Conservation (phyloP, 2,888 invertebrate genomes). For the Andrena chrysosceles region DNA sequence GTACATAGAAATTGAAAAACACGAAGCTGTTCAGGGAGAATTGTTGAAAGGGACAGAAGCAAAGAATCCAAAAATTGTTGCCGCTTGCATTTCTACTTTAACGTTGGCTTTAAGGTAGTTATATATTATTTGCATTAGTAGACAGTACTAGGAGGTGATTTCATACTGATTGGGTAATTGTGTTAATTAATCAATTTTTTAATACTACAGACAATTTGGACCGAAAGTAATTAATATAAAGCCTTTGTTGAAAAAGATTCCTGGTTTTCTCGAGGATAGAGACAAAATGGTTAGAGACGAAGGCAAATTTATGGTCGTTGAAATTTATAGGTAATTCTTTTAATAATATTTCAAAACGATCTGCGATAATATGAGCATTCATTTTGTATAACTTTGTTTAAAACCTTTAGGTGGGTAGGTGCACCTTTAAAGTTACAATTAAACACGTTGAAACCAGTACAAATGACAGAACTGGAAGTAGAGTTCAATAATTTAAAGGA, state of each 20-base stretch:
- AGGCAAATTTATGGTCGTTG: slow-evolving; percentile 95
- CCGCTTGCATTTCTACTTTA: slow-evolving; percentile 92
- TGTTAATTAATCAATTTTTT: not conserved
- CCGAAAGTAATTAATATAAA: slow-evolving; percentile 96
- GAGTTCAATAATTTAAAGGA: slow-evolving; percentile 92
- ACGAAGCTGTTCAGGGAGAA: slow-evolving; percentile 95
- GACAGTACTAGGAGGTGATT: not conserved
- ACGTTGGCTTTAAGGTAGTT: slow-evolving; percentile 89
- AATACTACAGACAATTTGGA: slow-evolving; percentile 91
- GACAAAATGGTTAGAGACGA: slow-evolving; percentile 97
- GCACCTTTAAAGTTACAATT: slow-evolving; percentile 94
- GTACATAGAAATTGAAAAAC: slow-evolving; percentile 98
- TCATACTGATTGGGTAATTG: not conserved
- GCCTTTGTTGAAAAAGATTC: slow-evolving; percentile 94
- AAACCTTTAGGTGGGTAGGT: slow-evolving; percentile 91
- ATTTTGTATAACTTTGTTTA: not conserved
- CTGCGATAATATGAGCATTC: not conserved
- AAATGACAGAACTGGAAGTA: slow-evolving; percentile 94
- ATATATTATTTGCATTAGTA: slow-evolving; percentile 17
- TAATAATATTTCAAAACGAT: not conserved
- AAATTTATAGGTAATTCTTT: slow-evolving; percentile 91
- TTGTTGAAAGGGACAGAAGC: slow-evolving; percentile 96
- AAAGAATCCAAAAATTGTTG: slow-evolving; percentile 98
- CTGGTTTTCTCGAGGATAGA: slow-evolving; percentile 93
- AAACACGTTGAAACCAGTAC: slow-evolving; percentile 94